Evolutionary conservation across 2,113 vertebrate genomes (phyloP), one percentile per base, ranked within the genome.

Genomic region (Mormyrus iriodes): DNA sequence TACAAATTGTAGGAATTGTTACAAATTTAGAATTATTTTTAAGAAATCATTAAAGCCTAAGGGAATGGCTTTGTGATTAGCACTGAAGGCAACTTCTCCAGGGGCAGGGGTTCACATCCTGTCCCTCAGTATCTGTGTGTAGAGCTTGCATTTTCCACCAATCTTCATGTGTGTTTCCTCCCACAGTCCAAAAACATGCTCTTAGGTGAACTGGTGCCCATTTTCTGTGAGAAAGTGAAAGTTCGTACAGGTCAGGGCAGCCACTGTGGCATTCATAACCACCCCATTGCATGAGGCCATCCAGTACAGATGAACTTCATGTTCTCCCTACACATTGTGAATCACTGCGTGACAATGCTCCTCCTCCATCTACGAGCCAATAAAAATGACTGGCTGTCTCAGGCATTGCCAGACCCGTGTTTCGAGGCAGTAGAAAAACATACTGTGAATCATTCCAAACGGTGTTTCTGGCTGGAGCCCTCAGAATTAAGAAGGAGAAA

Each of bases 301-400:
- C 90, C 92, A 90, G 87, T 93, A 89, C 91, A 95, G 94, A 96
- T 96, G 96, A 95, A 95, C 96, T 94, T 94, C 93, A 92, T 92
- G 92, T 90, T 91, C 93, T 89, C 93, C 87, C 92, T 21, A 92
- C 92, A 91, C 88, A 84, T 35, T 87, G 94, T 96, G 94, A 94
- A 95, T 96, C 95, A 44, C 96, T 93, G 92, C 93, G 95, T 94
- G 92, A 92, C 91, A 94, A 89, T 92, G 94, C 93, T 84, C 91
- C 83, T 44, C 76, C 31, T 44, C 0, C 76, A 21, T 24, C 76
- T 21, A 82, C 44, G 19, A 87, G 89, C 91, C 92, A 65, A 27
- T 90, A 92, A 93, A 93, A 92, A 90, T 76, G 90, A 91, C 91
- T 91, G 92, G 91, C 88, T 88, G 92, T 90, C 86, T 93, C 82